Evolutionary conservation across 64 coral and sea anemone species (phyloP), one percentile per base, ranked within the genome.

Genomic region (Hydrozoanthus tunicans): DNA sequence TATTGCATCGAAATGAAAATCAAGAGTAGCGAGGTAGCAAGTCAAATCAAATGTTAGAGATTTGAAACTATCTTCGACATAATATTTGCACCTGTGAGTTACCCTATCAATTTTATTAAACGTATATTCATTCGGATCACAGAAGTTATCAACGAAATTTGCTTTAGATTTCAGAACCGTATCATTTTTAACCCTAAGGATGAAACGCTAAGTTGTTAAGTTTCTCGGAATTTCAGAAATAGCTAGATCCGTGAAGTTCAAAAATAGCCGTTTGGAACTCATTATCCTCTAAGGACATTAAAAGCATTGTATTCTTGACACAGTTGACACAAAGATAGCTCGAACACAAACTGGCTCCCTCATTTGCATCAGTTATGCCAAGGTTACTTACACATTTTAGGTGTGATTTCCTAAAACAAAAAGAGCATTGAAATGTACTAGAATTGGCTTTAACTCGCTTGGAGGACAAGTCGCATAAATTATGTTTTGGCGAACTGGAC

Each of bases 361-460:
- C 77, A 81, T 81, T 81, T 81, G 79, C 79, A 81, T 81, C 20
- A 81, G 58, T 81, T 62, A 9, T 81, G 62, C 58, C 57, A 81
- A 81, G 23, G n/a, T 62, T 81, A 63, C 58, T 61, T 81, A 81
- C 12, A 59, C 79, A 81, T 81, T 81, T 81, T 81, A 27, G 79
- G 58, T 81, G 23, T 81, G 79, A 43, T 81, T 62, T 81, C 61
- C 79, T 81, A 63, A 81, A 81, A 43, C 79, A 81, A 81, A 62
- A 62, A 62, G 79, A 81, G 12, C 79, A 81, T 11, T 81, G 79
- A 81, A 81, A 62, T 81, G 78, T 58, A 62, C 62, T 81, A 81
- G 78, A 79, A 26, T 77, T 77, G 75, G 75, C 51, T 32, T 77
- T 77, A 77, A 77, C 75, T 77, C 75, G 75, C 3, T 77, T 81